phyloP scores from a whole-genome alignment of 2,888 invertebrate genomes.

The Dexiosoma caninum region DNA sequence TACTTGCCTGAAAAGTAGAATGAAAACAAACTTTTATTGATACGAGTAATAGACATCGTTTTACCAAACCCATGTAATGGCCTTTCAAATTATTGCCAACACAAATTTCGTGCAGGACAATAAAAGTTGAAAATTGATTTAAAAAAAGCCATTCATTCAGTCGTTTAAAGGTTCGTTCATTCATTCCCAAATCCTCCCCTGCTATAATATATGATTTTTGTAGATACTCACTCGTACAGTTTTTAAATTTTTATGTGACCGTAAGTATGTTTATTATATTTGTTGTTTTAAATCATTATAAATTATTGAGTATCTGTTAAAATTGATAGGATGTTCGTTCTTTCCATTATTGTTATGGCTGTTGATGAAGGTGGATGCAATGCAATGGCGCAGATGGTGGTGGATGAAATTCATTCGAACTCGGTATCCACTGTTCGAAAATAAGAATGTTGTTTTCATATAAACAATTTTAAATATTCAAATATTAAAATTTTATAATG shows the following conservation, averaged over 20 bases:
- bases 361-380: conserved; percentile 39
- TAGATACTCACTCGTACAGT: no score
- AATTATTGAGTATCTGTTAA: conserved; percentile 69
- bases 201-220: conserved; percentile 37
- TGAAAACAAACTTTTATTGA: not conserved
- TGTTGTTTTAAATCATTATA: conserved; percentile 38
- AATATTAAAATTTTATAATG: conserved; percentile 21
- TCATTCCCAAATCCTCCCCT: conserved; percentile 9
- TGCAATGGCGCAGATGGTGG: not conserved
- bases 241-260: conserved; percentile 47
- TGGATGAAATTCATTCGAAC: conserved; percentile 28
- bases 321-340: conserved; percentile 71
- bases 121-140: conserved; percentile 59
- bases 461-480: not conserved
- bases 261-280: not conserved
- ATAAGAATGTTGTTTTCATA: no score
- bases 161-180: conserved; percentile 19
- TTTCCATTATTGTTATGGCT: conserved; percentile 69
- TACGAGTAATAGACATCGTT: not conserved
- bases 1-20: not conserved
- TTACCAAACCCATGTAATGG: conserved; percentile 13
- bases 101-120: conserved; percentile 60
- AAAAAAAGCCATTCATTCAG: conserved; percentile 18
- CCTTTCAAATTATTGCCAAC: conserved; percentile 59
- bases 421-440: no score